Percentiles rank a stretch among this genome's conserved stretches.
phyloP scores from a whole-genome alignment of 2,888 invertebrate species.

The Slavum lentiscoides region DNA sequence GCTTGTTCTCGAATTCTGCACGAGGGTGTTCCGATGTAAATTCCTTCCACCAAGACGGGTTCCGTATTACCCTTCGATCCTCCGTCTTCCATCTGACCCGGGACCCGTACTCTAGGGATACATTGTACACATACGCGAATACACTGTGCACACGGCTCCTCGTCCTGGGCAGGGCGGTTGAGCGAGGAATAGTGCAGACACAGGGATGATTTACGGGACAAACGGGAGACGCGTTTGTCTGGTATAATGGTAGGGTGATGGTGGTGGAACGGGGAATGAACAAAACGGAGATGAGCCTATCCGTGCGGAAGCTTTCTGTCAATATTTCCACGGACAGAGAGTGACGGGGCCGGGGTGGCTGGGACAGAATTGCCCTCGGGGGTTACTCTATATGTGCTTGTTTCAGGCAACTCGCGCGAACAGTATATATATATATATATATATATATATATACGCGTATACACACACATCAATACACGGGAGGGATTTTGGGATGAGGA shows the following conservation, averaged over 20 bases:
- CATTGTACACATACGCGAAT: background rate
- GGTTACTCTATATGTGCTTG: background rate
- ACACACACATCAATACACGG: background rate
- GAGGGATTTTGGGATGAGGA: background rate
- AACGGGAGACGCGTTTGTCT: no score
- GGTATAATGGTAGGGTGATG: background rate
- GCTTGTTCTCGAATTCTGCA: background rate
- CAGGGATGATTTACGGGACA: no score
- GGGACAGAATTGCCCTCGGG: constrained; percentile 4
- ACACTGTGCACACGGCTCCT: background rate
- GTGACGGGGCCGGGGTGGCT: background rate
- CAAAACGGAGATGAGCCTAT: constrained; percentile 40
- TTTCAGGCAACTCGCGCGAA: background rate
- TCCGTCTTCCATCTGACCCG: background rate
- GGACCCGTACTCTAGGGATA: background rate
- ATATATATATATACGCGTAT: no score
- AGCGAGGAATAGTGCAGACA: no score
- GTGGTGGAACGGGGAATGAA: background rate
- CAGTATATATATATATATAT: no score
- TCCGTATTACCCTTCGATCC: no score
- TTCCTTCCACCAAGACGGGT: constrained; percentile 3
- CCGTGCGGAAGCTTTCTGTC: constrained; percentile 43
- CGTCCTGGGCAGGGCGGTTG: no score
- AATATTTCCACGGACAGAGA: constrained; percentile 26
- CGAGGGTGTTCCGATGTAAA: constrained; percentile 36